A percentile compares a stretch with the other conserved stretches of the same genome.
phyloP scores from a whole-genome alignment of 1,140 invertebrate species.

The Drosophila melanica region DNA sequence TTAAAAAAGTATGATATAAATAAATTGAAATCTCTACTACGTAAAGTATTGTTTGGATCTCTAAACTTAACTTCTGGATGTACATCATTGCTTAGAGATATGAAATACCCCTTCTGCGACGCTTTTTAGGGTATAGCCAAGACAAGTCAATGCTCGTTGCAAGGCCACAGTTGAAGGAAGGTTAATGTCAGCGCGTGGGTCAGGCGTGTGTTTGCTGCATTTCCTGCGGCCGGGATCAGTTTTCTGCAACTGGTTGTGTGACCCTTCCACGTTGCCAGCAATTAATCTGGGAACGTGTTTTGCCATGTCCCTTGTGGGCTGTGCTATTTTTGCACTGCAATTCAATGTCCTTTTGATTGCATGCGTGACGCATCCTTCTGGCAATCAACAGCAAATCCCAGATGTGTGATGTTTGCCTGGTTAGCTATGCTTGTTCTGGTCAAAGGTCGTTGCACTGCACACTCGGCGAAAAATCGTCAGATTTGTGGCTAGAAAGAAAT shows the following conservation, averaged over 20 bases:
- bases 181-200: too few relatives aligned
- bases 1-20: too few relatives aligned
- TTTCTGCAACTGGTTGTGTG: slow-evolving; percentile 14
- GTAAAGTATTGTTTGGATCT: too few relatives aligned
- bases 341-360: slow-evolving; percentile 65
- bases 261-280: slow-evolving; percentile 3
- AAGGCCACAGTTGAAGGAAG: slow-evolving; percentile 6
- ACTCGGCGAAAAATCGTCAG: too few relatives aligned
- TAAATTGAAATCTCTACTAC: too few relatives aligned
- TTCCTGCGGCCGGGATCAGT: slow-evolving; percentile 31
- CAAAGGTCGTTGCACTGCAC: slow-evolving; percentile 50
- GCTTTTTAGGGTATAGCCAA: neutral
- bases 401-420: slow-evolving; percentile 5
- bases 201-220: slow-evolving; percentile 15
- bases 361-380: slow-evolving; percentile 2
- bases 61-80: too few relatives aligned
- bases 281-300: slow-evolving; percentile 35
- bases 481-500: too few relatives aligned
- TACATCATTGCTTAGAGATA: neutral
- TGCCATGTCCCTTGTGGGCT: slow-evolving; percentile 12
- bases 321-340: slow-evolving; percentile 11
- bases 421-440: neutral
- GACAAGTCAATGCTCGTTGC: slow-evolving; percentile 23
- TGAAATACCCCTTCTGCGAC: neutral
- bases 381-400: slow-evolving; percentile 26